Percentiles rank a stretch among this genome's conserved stretches.
phyloP scores from a whole-genome alignment of 2,797 vertebrate species.

The Spinus olivaceus region DNA sequence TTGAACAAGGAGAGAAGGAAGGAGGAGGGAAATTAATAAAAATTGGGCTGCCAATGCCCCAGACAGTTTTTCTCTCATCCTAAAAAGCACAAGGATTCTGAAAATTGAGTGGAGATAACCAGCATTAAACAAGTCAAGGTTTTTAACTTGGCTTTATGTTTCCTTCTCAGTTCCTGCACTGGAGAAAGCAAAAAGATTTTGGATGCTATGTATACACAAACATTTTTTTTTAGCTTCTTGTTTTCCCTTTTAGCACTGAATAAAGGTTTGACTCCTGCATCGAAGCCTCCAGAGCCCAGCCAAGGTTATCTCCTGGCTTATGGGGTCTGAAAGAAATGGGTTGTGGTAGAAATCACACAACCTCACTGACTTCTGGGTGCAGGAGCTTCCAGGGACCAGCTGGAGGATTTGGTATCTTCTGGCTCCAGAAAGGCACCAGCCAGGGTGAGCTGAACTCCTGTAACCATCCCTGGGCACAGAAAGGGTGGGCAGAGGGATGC shows the following conservation, averaged over 20 bases:
- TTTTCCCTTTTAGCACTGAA: neutral
- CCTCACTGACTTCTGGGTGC: neutral
- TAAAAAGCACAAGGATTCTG: neutral
- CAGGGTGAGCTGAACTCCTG: neutral
- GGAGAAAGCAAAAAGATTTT: constrained; percentile 2
- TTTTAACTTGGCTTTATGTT: neutral
- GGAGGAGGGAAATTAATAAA: neutral
- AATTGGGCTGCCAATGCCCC: neutral
- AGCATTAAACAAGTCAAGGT: neutral
- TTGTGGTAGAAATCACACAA: neutral
- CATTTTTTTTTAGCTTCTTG: neutral
- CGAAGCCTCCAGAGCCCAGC: neutral
- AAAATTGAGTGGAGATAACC: neutral
- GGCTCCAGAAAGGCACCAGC: neutral
- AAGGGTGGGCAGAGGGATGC: neutral
- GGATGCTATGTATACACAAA: neutral
- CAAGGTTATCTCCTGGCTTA: neutral
- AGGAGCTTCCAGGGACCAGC: neutral
- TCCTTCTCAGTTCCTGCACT: neutral
- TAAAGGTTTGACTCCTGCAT: neutral
- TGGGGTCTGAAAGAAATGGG: neutral
- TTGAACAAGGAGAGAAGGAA: neutral
- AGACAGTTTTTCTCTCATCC: neutral
- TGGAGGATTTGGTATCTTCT: neutral
- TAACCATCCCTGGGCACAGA: neutral